Evolutionary conservation across 2,888 invertebrate genomes (phyloP), one percentile per base, ranked within the genome.

Genomic region (Tenthredo notha): DNA sequence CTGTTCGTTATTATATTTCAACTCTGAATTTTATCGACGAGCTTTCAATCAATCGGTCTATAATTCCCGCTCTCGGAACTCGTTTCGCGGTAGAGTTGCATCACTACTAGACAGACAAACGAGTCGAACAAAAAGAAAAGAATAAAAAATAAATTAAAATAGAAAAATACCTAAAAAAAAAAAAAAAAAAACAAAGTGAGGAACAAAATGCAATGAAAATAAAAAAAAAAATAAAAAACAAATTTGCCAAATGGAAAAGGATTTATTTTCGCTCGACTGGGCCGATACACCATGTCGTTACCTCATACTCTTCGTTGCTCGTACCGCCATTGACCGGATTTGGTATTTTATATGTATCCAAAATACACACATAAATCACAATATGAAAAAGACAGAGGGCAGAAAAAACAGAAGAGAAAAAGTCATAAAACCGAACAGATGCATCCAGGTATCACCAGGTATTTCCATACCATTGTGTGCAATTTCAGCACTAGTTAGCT

Each of bases 11-110:
- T 29, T n/a, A 70, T 74, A 43, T 25, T n/a, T 21, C 21, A 74
- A 12, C 43, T 74, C 72, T 74, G 40, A 10, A 43, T 74, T 40
- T 40, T 21, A 74, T 74, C 25, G 72, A 74, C 43, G 25, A 9
- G 43, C 43, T 43, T 74, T 40, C 43, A 40, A 43, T 74, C 40
- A 67, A 61, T 25, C 61, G 61, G 50, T 61, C n/a, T 10, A 61
- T 61, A 61, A 61, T 61, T 61, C 61, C 61, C 25, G 25, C 61
- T 61, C 61, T 43, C 43, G n/a, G 43, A 74, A n/a, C 50, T 40
- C 37, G 72, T 21, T 43, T 74, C 21, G 40, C 40, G 72, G 43
- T 43, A n/a, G 7, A 40, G 40, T 21, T 43, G 40, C 12, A 74
- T 43, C 25, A 25, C 74, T 12, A 25, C 74, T 12, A 43, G 74